Evolutionary conservation across 2,888 invertebrate genomes (phyloP).

Genomic region (Omphaloscelis lunosa): DNA sequence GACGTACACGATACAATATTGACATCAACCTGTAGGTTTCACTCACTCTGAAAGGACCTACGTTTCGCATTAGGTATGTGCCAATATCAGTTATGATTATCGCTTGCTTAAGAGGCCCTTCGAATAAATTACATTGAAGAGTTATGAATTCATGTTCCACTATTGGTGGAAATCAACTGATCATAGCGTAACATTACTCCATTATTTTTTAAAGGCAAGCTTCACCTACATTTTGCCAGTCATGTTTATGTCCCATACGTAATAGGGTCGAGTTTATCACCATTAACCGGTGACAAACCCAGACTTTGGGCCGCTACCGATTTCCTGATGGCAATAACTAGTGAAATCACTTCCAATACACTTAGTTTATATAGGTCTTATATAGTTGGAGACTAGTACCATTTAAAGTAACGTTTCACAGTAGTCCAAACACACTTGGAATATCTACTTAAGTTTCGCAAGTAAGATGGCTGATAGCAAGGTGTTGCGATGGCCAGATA

Average conservation of each 20-base stretch:
- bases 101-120: neutral
- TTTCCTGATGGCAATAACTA: neutral
- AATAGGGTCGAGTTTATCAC: neutral
- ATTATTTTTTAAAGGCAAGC: neutral
- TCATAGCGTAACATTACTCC: neutral
- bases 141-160: neutral
- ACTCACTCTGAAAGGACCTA: slow-evolving; percentile 3
- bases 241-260: neutral
- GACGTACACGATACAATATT: slow-evolving; percentile 59
- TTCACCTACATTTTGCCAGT: neutral
- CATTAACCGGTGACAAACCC: too few species aligned
- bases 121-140: neutral
- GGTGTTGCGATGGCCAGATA: slow-evolving; percentile 68
- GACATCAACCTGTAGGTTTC: slow-evolving; percentile 57
- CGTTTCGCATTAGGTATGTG: neutral
- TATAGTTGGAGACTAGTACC: neutral
- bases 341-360: neutral
- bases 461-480: slow-evolving; percentile 46
- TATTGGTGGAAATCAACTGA: neutral
- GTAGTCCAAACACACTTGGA: slow-evolving; percentile 40
- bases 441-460: slow-evolving; percentile 36
- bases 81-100: neutral
- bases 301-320: neutral
- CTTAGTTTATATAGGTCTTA: neutral
- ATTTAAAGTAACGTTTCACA: neutral